These are phyloP conservation scores for Apostichopus parvimensis DNA, from an alignment of 35 echinoderm and acorn worm species.

Conservation along the genomic window DNA sequence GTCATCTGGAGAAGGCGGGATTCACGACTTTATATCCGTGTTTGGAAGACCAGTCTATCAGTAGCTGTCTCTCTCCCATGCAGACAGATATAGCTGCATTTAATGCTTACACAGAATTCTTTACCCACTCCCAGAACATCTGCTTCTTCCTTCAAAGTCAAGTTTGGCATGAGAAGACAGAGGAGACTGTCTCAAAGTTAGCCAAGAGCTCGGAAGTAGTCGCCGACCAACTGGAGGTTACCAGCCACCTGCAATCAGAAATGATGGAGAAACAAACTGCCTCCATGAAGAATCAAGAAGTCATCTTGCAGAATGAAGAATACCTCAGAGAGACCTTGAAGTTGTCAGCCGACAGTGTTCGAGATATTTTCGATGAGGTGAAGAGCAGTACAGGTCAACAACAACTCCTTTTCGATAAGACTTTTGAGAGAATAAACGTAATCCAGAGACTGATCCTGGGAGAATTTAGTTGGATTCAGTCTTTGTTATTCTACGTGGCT, in stretches of 20 bases:
- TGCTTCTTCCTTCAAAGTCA: conserved; percentile 97
- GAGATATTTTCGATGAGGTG: conserved; percentile 85
- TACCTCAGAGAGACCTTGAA: conserved; percentile 64
- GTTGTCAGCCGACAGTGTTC: conserved; percentile 64
- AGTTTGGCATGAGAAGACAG: conserved; percentile 95
- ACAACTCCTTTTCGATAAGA: conserved; percentile 75
- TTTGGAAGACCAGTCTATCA: conserved; percentile 24
- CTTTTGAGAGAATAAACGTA: conserved; percentile 69
- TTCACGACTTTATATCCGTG: conserved; percentile 63
- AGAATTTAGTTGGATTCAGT: conserved; percentile 94
- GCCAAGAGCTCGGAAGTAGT: conserved; percentile 84
- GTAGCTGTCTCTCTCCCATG: conserved; percentile 59
- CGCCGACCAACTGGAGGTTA: conserved; percentile 77
- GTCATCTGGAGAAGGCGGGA: conserved; percentile 88
- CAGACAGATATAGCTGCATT: conserved; percentile 58
- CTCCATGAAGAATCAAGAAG: conserved; percentile 79
- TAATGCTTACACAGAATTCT: conserved; percentile 97
- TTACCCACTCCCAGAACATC: conserved; percentile 98
- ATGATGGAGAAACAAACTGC: conserved; percentile 83
- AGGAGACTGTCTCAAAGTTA: conserved; percentile 78
- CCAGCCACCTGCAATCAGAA: conserved; percentile 75
- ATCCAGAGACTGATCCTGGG: conserved; percentile 86
- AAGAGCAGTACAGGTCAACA: conserved; percentile 79
- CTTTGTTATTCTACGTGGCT: conserved; percentile 73
- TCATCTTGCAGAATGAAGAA: conserved; percentile 83